Percentiles rank a stretch among this genome's conserved stretches.
These are phyloP conservation scores for Melanotaenia pygmaea DNA, from an alignment of 2,797 vertebrate species.

Conservation along the genomic window DNA sequence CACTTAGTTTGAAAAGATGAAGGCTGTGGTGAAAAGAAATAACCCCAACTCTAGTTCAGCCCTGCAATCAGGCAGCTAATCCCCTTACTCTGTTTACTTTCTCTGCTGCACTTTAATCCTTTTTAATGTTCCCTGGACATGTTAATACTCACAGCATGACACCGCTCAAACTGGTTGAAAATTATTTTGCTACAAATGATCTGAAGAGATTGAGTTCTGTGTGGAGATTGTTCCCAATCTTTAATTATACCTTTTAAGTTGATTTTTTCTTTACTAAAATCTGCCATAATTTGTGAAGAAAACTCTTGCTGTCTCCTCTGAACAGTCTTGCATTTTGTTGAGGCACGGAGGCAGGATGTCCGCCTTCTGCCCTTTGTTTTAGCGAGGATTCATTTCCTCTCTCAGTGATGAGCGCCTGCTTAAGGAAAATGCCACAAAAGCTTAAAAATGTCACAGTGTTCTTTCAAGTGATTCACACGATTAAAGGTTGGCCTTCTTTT, in stretches of 20 bases:
- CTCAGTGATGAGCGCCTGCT: constrained; percentile 17
- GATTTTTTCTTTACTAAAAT: neutral
- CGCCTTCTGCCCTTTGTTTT: constrained; percentile 20
- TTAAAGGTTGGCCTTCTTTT: constrained; percentile 34
- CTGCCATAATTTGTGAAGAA: neutral
- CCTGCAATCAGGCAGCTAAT: constrained; percentile 45
- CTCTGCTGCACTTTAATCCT: constrained; percentile 60
- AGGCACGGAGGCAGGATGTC: constrained; percentile 17
- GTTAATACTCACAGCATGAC: constrained; percentile 42
- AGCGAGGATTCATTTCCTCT: constrained; percentile 27
- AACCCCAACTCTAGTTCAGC: constrained; percentile 14
- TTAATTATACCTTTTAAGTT: neutral
- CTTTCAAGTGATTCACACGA: constrained; percentile 30
- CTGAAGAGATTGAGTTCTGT: constrained; percentile 7
- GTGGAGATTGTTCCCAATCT: neutral
- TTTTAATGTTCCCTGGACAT: constrained; percentile 33
- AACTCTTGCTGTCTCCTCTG: neutral
- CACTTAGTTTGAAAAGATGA: neutral
- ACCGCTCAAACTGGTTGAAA: constrained; percentile 20
- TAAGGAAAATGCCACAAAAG: constrained; percentile 40
- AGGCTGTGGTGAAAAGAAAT: constrained; percentile 13
- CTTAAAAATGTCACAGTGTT: constrained; percentile 57
- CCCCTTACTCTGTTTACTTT: constrained; percentile 38
- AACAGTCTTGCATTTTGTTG: constrained; percentile 1
- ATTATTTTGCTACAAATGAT: constrained; percentile 26